phyloP scores from a whole-genome alignment of 2,888 invertebrate genomes.

The Eretmocerus hayati region DNA sequence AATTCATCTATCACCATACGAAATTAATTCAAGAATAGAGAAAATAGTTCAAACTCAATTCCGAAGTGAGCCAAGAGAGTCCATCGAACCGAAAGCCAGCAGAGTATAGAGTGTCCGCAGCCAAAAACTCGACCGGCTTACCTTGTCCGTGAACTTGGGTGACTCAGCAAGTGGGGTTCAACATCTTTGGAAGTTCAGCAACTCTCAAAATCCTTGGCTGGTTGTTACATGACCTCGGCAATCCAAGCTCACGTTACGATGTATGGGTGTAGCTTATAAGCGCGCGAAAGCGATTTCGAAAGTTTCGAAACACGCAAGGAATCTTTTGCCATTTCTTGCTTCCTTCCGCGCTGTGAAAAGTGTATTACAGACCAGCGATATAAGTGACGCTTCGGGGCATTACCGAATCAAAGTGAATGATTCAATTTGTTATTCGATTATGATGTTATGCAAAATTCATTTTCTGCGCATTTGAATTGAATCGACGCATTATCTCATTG shows the following conservation, averaged over 20 bases:
- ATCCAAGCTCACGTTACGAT: not conserved
- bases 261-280: not conserved
- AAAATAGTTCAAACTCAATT: not conserved
- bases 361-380: no score
- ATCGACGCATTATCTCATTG: no score
- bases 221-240: not conserved
- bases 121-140: not conserved
- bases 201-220: constrained; percentile 33
- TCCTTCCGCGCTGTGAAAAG: not conserved
- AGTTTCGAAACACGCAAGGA: constrained; percentile 16
- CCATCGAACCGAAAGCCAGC: not conserved
- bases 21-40: not conserved
- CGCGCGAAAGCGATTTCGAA: constrained; percentile 22
- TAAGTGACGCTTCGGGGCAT: no score
- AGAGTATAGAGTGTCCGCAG: not conserved
- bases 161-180: constrained; percentile 28
- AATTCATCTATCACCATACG: no score
- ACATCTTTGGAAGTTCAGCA: constrained; percentile 39
- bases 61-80: not conserved
- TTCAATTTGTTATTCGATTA: no score
- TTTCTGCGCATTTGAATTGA: no score
- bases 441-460: no score
- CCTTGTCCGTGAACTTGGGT: constrained; percentile 39
- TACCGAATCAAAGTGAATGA: no score
- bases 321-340: constrained; percentile 25